These are phyloP conservation scores for Scrobipalpa costella DNA, from an alignment of 2,888 invertebrate genomes.

Conservation along the genomic window DNA sequence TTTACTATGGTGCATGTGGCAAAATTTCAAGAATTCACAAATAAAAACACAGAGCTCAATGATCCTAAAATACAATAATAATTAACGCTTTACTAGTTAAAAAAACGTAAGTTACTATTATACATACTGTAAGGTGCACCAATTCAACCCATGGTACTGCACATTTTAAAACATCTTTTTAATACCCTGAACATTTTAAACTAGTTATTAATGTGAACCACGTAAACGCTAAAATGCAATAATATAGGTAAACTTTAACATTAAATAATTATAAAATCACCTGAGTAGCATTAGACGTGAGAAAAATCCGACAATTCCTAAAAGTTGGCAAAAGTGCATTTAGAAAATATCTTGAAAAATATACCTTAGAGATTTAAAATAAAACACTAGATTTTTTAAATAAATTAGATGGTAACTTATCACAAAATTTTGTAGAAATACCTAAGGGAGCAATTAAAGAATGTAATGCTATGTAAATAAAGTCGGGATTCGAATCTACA, in stretches of 20 bases:
- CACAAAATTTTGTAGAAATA: slow-evolving; percentile 66
- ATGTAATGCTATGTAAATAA: slow-evolving; percentile 59
- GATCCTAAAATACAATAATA: slow-evolving; percentile 66
- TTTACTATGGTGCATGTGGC: too few species aligned
- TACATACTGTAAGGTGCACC: slow-evolving; percentile 42
- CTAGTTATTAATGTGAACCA: slow-evolving; percentile 14
- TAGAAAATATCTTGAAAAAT: background rate
- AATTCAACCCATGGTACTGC: slow-evolving; percentile 62
- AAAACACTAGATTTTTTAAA: slow-evolving; percentile 31
- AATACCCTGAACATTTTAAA: slow-evolving; percentile 18
- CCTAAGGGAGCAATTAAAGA: slow-evolving; percentile 76
- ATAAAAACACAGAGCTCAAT: slow-evolving; percentile 58
- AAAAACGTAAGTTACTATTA: slow-evolving; percentile 44
- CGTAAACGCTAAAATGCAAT: too few species aligned
- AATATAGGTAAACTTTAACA: background rate
- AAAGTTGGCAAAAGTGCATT: background rate
- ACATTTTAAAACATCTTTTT: slow-evolving; percentile 45
- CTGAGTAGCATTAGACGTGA: background rate
- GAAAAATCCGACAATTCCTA: background rate
- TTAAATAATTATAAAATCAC: background rate
- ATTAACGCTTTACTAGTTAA: slow-evolving; percentile 74
- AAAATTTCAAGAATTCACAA: slow-evolving; percentile 13
- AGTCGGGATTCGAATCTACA: slow-evolving; percentile 13
- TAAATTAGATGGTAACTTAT: slow-evolving; percentile 43
- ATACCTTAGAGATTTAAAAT: background rate